Evolutionary conservation across 2,888 invertebrate species (phyloP), one percentile per base, ranked within the genome.

Genomic region (Synergus laeviventris): DNA sequence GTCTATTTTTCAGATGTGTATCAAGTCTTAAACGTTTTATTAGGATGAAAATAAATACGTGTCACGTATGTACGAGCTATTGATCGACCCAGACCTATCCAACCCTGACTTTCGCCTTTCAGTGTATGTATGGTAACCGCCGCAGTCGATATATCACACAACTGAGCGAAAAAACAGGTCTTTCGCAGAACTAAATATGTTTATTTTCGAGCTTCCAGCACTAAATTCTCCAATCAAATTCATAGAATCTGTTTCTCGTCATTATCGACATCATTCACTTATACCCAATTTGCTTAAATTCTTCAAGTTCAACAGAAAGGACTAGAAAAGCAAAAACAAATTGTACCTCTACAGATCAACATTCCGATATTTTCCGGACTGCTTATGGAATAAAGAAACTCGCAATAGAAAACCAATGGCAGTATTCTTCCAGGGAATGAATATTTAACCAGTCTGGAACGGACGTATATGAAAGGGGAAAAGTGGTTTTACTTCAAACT

Each of bases 71-170:
- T 56, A 64, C 31, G 31, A 31, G 31, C 59, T 76, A 78, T 78
- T 74, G 78, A 78, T 78, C 74, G 78, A 78, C 78, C 78, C 76
- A 76, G 76, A 78, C 78, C 78, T 62, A 73, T 66, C 77, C 42
- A 49, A 70, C 66, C 61, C 61, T 61, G 61, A 61, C 61, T 61
- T 61, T 61, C 61, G 61, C 61, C 61, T 61, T 61, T n/a, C 61
- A 38, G 7, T n/a, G 38, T 61, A 61, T 36, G 16, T 31, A 31
- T 31, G 14, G 14, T 31, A 61, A n/a, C 31, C 36, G 61, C 31
- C 60, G 60, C 14, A 61, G 16, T 54, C 61, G 36, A 8, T 31
- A 24, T 36, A 36, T 31, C 61, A 24, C 61, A n/a, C 36, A 16
- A 31, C 61, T n/a, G n/a, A n/a, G n/a, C n/a, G n/a, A n/a, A n/a